Conservation (phyloP, 2,797 vertebrate species). For the Coccyzus lansbergi region DNA sequence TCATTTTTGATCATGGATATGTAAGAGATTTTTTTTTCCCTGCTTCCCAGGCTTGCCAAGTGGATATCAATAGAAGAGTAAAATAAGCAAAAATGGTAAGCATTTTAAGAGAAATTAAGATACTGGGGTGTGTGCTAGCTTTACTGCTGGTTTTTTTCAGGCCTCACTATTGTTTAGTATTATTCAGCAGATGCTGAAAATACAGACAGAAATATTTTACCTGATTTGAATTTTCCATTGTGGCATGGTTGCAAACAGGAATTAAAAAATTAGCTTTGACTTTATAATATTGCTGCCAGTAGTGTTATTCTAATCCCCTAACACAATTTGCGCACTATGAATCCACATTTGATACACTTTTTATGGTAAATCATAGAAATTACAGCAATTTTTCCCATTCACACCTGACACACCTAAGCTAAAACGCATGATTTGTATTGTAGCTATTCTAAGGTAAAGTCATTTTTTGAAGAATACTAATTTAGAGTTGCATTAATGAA, state of each 20-base stretch:
- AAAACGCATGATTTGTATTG: neutral
- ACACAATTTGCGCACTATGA: slow-evolving; percentile 1
- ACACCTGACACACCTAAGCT: neutral
- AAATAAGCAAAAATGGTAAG: slow-evolving; percentile 72
- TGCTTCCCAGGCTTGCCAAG: slow-evolving; percentile 76
- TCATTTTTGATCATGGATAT: slow-evolving; percentile 87
- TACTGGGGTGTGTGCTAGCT: neutral
- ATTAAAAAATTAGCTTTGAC: neutral
- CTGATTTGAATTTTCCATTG: neutral
- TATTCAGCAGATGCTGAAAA: neutral
- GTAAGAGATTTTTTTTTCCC: slow-evolving; percentile 73
- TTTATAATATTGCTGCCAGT: neutral
- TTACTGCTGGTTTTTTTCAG: neutral
- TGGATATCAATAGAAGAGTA: slow-evolving; percentile 72
- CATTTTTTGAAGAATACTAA: neutral
- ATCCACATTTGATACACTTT: slow-evolving; percentile 33
- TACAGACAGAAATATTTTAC: neutral
- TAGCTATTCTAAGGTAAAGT: neutral
- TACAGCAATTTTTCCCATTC: neutral
- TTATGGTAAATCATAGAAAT: neutral
- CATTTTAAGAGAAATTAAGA: slow-evolving; percentile 58
- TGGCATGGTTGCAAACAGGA: neutral
- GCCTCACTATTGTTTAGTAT: neutral
- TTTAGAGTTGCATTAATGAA: neutral
- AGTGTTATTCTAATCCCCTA: neutral